Conservation (phyloP, 2,797 vertebrate genomes). For the Acanthurus leucopareius region DNA sequence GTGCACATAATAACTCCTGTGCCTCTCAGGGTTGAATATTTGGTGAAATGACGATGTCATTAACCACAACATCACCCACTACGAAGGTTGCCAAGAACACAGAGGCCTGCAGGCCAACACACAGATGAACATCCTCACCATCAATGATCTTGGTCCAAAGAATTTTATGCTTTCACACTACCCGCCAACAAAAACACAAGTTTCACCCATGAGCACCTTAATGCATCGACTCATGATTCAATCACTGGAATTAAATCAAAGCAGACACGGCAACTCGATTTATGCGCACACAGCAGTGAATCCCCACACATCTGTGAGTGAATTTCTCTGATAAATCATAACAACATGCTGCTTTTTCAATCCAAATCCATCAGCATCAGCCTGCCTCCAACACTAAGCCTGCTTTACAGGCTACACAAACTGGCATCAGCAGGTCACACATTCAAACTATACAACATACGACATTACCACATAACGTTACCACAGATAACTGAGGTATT, state of each 20-base stretch:
- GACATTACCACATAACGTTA: neutral
- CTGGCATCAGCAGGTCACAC: neutral
- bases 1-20: neutral
- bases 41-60: constrained; percentile 10
- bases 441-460: neutral
- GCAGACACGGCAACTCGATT: constrained; percentile 2
- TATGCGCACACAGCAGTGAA: neutral
- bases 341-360: constrained; percentile 25
- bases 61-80: constrained; percentile 24
- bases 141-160: neutral
- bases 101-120: constrained; percentile 1
- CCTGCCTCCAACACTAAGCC: neutral
- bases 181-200: constrained; percentile 9
- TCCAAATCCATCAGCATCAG: constrained; percentile 26
- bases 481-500: neutral
- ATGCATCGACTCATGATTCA: neutral
- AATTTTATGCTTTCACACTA: constrained; percentile 20
- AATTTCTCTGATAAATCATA: constrained; percentile 19
- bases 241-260: constrained; percentile 24
- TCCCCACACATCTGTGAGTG: constrained; percentile 35
- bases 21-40: constrained; percentile 9
- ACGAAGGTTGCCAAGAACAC: constrained; percentile 21
- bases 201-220: neutral
- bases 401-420: neutral
- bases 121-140: neutral